phyloP scores from a whole-genome alignment of 2,113 vertebrate genomes.

The Cryptomyrus ogoouensis region DNA sequence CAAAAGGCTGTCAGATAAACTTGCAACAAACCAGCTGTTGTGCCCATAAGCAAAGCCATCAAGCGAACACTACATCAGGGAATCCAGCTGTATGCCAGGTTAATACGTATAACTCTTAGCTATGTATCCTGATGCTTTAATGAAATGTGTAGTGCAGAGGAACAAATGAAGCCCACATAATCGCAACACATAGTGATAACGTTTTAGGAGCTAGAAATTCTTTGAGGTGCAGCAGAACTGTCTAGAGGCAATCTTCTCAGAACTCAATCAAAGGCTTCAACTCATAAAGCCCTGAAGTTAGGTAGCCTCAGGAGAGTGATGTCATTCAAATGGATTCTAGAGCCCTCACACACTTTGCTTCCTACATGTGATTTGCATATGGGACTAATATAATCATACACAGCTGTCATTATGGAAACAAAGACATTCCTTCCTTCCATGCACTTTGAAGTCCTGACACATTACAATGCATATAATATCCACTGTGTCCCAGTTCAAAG shows the following conservation, averaged over 20 bases:
- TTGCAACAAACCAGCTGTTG: background rate
- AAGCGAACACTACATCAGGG: background rate
- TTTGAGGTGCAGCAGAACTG: background rate
- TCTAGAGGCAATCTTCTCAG: background rate
- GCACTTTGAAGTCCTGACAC: background rate
- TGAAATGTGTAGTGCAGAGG: background rate
- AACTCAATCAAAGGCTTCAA: background rate
- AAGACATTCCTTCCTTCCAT: background rate
- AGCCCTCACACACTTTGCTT: background rate
- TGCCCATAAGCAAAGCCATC: background rate
- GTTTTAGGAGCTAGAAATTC: background rate
- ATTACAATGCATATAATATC: background rate
- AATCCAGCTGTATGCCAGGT: background rate
- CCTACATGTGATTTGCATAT: background rate
- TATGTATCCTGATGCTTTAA: background rate
- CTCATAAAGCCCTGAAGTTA: background rate
- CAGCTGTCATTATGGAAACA: conserved; percentile 1
- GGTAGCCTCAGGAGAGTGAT: background rate
- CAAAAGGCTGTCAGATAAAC: background rate
- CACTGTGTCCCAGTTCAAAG: background rate
- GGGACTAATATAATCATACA: background rate
- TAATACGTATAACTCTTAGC: background rate
- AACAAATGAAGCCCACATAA: background rate
- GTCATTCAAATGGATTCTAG: background rate
- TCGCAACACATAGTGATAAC: background rate